These are phyloP conservation scores for Pterocles burchelli DNA, from an alignment of 2,113 vertebrate species.

Conservation along the genomic window DNA sequence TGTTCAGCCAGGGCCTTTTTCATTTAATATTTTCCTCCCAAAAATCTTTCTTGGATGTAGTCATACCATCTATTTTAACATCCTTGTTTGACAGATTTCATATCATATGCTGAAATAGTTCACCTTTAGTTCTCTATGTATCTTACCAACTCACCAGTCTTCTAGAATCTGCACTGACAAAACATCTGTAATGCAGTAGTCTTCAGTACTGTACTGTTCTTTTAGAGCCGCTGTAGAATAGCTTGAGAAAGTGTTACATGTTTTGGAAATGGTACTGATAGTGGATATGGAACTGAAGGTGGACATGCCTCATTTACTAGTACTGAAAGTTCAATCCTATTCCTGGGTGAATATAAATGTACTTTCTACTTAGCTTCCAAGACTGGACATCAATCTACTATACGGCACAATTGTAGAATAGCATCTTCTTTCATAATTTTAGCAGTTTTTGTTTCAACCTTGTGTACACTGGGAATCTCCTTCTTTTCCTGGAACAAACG, in stretches of 20 bases:
- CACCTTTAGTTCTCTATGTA: not conserved
- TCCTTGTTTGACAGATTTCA: not conserved
- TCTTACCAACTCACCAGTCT: not conserved
- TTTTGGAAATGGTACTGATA: not conserved
- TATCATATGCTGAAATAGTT: not conserved
- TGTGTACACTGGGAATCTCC: not conserved
- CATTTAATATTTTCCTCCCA: not conserved
- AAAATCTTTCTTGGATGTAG: not conserved
- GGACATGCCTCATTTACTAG: not conserved
- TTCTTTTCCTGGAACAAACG: not conserved
- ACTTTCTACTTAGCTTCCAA: not conserved
- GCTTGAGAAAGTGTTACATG: not conserved
- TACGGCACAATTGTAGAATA: not conserved
- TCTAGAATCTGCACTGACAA: not conserved
- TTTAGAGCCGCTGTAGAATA: not conserved
- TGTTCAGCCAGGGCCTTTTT: not conserved
- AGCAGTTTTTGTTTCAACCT: not conserved
- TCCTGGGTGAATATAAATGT: not conserved
- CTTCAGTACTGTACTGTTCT: not conserved
- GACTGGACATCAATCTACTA: not conserved
- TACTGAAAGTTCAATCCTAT: not conserved
- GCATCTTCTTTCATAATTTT: not conserved
- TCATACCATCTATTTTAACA: not conserved
- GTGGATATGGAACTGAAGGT: not conserved
- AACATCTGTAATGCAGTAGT: not conserved